Conservation (phyloP, 1,140 invertebrate genomes). For the Oedothorax gibbosus region DNA sequence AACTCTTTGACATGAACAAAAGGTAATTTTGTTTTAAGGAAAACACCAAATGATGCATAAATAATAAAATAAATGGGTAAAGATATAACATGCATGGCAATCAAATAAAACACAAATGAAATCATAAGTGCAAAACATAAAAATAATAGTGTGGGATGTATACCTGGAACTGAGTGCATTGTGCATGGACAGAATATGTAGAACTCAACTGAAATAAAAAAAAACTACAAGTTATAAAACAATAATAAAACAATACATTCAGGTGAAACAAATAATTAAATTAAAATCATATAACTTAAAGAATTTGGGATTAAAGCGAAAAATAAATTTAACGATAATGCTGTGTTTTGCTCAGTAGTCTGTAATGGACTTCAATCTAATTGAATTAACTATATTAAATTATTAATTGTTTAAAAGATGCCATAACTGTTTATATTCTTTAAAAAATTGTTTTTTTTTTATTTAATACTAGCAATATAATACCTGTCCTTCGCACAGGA, state of each 20-base stretch:
- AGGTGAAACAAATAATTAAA: neutral
- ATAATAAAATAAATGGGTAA: neutral
- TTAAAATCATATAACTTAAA: neutral
- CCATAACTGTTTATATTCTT: too few relatives aligned
- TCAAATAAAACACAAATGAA: slow-evolving; percentile 13
- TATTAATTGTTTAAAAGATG: too few relatives aligned
- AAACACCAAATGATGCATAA: neutral
- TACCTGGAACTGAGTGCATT: slow-evolving; percentile 51
- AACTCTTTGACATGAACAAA: neutral
- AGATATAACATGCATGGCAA: slow-evolving; percentile 16
- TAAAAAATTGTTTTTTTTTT: too few relatives aligned
- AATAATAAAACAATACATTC: neutral
- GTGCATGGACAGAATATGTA: slow-evolving; percentile 46
- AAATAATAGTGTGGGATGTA: slow-evolving; percentile 21
- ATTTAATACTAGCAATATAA: too few relatives aligned
- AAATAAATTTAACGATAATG: neutral
- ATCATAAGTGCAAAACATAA: slow-evolving; percentile 53
- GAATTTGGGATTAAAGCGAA: slow-evolving; percentile 3
- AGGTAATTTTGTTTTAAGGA: neutral
- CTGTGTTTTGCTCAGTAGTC: neutral
- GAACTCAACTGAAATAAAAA: slow-evolving; percentile 53
- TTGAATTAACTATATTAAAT: too few relatives aligned
- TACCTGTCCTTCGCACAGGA: too few relatives aligned
- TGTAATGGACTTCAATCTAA: neutral
- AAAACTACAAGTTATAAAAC: slow-evolving; percentile 2